Conservation (phyloP, 2,113 vertebrate species). For the Siniperca knerii region DNA sequence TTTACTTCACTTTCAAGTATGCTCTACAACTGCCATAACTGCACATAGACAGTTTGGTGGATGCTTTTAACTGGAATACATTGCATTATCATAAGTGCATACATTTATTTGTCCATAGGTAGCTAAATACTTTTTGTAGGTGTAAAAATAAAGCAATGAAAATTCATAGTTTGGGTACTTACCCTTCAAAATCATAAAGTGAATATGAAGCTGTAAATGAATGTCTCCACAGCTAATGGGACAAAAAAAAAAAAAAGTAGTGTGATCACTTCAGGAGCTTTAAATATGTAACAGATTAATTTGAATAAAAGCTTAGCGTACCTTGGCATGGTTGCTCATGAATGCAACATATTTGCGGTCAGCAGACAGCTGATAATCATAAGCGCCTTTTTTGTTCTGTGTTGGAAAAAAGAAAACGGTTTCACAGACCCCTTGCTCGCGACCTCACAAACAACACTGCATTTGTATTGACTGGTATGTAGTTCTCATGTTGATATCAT, state of each 20-base stretch:
- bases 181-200: conserved; percentile 88
- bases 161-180: conserved; percentile 51
- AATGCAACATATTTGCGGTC: conserved; percentile 90
- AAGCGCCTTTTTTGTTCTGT: conserved; percentile 87
- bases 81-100: background rate
- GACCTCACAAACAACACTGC: background rate
- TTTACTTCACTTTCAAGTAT: background rate
- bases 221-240: conserved; percentile 91
- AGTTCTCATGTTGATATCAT: background rate
- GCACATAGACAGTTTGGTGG: background rate
- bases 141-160: background rate
- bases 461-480: background rate
- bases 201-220: conserved; percentile 92
- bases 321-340: conserved; percentile 94
- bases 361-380: conserved; percentile 90
- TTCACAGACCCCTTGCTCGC: background rate
- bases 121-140: background rate
- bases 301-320: conserved; percentile 61
- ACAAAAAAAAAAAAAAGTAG: conserved; percentile 10
- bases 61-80: background rate
- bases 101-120: background rate
- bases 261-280: background rate
- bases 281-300: background rate
- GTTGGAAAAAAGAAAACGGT: background rate
- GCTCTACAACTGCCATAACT: too few species aligned